Conservation (phyloP, 1,140 invertebrate genomes). For the Mycetomoellerius zeteki region DNA sequence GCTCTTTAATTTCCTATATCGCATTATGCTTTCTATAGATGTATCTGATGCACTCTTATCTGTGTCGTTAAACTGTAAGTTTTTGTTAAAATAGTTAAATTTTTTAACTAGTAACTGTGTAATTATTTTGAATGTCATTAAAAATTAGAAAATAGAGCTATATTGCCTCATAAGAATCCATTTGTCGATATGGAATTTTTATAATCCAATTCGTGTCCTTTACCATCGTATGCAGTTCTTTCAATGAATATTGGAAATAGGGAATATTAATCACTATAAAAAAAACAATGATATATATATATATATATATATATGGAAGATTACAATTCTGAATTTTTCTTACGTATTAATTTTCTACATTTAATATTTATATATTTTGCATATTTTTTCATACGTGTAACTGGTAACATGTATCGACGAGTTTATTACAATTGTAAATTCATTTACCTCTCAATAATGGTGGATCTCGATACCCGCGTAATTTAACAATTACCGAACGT, state of each 20-base stretch:
- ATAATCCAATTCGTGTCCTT: background rate
- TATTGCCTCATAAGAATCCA: constrained; percentile 5
- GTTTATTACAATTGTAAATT: background rate
- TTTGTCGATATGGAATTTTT: background rate
- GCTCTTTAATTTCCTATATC: constrained; percentile 34
- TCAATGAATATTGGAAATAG: background rate
- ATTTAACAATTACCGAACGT: constrained; percentile 70
- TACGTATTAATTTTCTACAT: background rate
- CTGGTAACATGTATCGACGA: background rate
- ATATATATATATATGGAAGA: background rate
- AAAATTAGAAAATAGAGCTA: background rate
- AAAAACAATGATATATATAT: background rate
- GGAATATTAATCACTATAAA: constrained; percentile 27
- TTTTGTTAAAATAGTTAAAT: background rate
- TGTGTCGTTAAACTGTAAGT: background rate
- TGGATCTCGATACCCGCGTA: constrained; percentile 74
- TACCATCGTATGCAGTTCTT: background rate
- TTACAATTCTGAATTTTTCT: background rate
- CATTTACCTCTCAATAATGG: constrained; percentile 75
- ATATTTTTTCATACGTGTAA: background rate
- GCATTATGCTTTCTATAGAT: background rate
- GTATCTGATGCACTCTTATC: background rate
- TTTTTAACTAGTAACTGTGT: background rate
- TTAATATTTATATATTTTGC: background rate
- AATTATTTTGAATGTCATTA: background rate